These are phyloP conservation scores for Baryphthengus martii DNA, from an alignment of 2,113 vertebrate genomes.

Conservation along the genomic window DNA sequence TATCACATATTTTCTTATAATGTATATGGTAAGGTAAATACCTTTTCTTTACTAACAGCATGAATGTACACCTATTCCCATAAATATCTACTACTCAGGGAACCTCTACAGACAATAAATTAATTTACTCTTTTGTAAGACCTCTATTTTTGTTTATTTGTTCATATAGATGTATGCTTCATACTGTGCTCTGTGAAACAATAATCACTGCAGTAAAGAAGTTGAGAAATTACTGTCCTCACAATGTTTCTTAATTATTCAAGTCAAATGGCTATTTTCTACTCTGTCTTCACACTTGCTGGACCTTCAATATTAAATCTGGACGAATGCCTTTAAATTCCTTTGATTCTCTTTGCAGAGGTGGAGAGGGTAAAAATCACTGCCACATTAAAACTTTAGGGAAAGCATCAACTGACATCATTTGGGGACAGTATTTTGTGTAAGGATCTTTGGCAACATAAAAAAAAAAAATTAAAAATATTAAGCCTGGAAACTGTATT, in stretches of 20 bases:
- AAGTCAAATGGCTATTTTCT: neutral
- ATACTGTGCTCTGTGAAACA: neutral
- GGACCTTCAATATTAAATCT: neutral
- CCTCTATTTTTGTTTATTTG: neutral
- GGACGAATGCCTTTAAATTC: neutral
- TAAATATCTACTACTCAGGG: neutral
- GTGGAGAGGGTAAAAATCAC: neutral
- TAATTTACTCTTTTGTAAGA: neutral
- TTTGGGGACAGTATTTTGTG: neutral
- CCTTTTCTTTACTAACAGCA: neutral
- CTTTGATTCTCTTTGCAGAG: neutral
- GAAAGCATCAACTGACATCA: neutral
- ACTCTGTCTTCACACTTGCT: neutral
- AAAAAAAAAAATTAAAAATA: too few relatives aligned
- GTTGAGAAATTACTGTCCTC: neutral
- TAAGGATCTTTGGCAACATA: neutral
- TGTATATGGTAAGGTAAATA: neutral
- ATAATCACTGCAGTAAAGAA: neutral
- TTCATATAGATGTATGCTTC: neutral
- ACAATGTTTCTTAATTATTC: neutral
- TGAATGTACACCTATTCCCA: neutral
- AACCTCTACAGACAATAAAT: neutral
- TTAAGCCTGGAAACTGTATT: neutral
- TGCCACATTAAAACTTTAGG: neutral
- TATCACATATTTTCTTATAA: neutral